Conservation (phyloP, 2,113 vertebrate genomes). For the Chelonoidis abingdonii region DNA sequence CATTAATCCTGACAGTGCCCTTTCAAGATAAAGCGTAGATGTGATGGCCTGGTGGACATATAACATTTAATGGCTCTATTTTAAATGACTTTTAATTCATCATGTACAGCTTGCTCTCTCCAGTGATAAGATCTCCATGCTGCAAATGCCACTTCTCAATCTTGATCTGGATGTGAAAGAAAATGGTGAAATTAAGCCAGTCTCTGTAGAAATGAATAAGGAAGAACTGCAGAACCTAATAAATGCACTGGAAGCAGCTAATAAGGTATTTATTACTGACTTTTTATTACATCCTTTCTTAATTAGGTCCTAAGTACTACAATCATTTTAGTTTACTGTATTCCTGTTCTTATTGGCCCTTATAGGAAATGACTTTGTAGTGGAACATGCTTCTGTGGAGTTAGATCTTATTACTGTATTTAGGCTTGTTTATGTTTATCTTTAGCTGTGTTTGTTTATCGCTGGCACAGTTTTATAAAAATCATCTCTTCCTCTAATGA, state of each 20-base stretch:
- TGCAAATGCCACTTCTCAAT: conserved; percentile 92
- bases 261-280: conserved; percentile 85
- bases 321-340: neutral
- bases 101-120: conserved; percentile 89
- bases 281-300: neutral
- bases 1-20: neutral
- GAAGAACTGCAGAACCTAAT: conserved; percentile 92
- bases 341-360: neutral
- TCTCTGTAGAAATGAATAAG: conserved; percentile 93
- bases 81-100: neutral
- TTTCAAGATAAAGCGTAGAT: neutral
- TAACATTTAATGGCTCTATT: neutral
- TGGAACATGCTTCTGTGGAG: neutral
- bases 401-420: neutral
- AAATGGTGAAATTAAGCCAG: conserved; percentile 79
- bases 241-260: conserved; percentile 90
- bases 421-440: neutral
- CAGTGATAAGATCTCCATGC: conserved; percentile 94
- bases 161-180: conserved; percentile 91
- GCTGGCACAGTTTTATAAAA: neutral
- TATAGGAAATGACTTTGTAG: rapidly evolving
- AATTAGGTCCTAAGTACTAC: neutral
- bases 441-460: neutral
- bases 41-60: neutral
- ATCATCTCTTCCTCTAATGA: neutral